phyloP scores from a whole-genome alignment of 2,113 vertebrate species.

The Chloropsis cyanopogon region DNA sequence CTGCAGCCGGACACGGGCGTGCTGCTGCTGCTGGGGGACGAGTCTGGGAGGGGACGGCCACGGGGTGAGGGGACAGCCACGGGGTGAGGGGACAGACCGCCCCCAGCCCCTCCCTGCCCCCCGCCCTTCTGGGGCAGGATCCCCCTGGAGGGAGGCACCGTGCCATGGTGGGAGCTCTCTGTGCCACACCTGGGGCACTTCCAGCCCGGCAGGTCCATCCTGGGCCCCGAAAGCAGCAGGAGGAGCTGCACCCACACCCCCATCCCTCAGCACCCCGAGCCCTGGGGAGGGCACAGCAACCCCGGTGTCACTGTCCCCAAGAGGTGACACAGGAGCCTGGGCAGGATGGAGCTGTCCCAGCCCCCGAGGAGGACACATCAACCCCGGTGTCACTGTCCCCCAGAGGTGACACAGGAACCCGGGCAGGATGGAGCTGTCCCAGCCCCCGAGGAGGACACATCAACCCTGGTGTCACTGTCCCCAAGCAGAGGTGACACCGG shows the following conservation, averaged over 20 bases:
- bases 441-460: too few species aligned
- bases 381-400: too few species aligned
- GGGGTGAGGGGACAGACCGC: background rate
- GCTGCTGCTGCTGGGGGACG: constrained; percentile 89
- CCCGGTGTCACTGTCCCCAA: too few species aligned
- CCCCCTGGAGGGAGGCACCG: background rate
- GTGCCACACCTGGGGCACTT: background rate
- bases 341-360: too few species aligned
- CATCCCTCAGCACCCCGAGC: too few species aligned
- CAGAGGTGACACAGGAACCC: too few species aligned
- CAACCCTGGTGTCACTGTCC: too few species aligned
- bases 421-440: too few species aligned
- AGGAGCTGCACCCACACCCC: background rate
- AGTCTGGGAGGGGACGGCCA: constrained; percentile 71
- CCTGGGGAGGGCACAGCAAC: too few species aligned
- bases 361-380: too few species aligned
- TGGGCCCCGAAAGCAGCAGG: background rate
- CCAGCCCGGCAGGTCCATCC: background rate
- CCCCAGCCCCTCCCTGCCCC: background rate
- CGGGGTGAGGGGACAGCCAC: accelerated
- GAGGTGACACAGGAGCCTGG: too few species aligned
- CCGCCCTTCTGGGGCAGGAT: accelerated
- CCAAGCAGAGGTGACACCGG: too few species aligned
- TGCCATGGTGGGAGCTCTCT: background rate
- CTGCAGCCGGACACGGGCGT: constrained; percentile 87